These are phyloP conservation scores for Rotaria magnacalcarata DNA, from an alignment of 2,888 invertebrate species.

Conservation along the genomic window DNA sequence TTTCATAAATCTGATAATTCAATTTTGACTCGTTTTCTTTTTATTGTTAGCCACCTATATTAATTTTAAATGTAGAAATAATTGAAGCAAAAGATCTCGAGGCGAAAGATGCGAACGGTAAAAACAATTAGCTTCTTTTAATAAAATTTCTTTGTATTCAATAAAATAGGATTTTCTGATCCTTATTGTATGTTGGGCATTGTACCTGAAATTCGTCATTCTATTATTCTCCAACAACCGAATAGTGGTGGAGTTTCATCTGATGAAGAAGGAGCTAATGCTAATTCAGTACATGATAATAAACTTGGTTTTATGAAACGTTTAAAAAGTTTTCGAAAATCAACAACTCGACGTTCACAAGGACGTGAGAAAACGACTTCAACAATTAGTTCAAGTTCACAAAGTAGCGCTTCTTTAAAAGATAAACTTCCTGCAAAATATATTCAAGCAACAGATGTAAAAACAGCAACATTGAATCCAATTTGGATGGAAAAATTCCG, in stretches of 20 bases:
- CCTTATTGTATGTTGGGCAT: slow-evolving; percentile 91
- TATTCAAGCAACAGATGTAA: slow-evolving; percentile 86
- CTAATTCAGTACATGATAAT: not conserved
- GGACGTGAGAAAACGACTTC: not conserved
- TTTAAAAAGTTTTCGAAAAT: slow-evolving; percentile 32
- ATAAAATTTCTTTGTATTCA: not conserved
- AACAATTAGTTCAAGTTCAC: not conserved
- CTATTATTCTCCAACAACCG: not conserved
- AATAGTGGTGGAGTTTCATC: not conserved
- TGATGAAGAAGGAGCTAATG: slow-evolving; percentile 14
- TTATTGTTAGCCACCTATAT: slow-evolving; percentile 72
- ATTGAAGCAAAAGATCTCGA: slow-evolving; percentile 86
- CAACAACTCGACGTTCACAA: not conserved
- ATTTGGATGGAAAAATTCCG: slow-evolving; percentile 93
- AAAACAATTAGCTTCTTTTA: not conserved
- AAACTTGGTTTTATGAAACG: slow-evolving; percentile 36
- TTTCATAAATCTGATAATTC: not conserved
- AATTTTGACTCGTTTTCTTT: slow-evolving; percentile 41
- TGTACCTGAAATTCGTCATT: slow-evolving; percentile 50
- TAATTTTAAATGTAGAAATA: slow-evolving; percentile 83
- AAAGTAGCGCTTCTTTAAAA: slow-evolving; percentile 50
- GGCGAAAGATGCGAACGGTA: slow-evolving; percentile 90
- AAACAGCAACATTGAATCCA: slow-evolving; percentile 84
- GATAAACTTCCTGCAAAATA: slow-evolving; percentile 82
- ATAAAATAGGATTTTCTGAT: slow-evolving; percentile 71